A percentile compares a stretch with the other conserved stretches of the same genome.
Evolutionary conservation across 2,888 invertebrate species (phyloP).

Genomic region (Drosophila leonis): DNA sequence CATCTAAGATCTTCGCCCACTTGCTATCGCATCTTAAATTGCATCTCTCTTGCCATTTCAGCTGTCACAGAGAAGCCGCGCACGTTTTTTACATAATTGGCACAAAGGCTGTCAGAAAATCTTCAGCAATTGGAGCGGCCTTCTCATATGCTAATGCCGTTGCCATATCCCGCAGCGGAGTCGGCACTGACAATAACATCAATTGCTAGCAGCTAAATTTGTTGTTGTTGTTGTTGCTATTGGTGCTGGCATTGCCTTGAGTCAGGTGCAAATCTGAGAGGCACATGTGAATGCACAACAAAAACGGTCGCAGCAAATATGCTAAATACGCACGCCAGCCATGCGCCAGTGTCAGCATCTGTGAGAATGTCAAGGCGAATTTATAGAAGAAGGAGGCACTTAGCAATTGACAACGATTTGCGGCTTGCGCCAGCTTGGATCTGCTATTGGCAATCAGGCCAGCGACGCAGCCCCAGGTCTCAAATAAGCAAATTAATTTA

Average conservation of each 20-base stretch:
- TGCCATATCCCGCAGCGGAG: conserved; percentile 43
- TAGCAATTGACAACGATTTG: conserved; percentile 40
- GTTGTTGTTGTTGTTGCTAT: conserved; percentile 1
- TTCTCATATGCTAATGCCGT: conserved; percentile 62
- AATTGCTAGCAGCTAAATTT: conserved; percentile 4
- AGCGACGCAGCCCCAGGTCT: conserved; percentile 20
- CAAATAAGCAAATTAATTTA: conserved; percentile 70
- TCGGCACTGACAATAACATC: conserved; percentile 18
- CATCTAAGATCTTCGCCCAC: not conserved
- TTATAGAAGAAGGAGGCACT: conserved; percentile 3
- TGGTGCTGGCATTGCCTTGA: conserved; percentile 28
- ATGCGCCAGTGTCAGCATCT: conserved; percentile 18
- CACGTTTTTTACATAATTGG: conserved; percentile 53
- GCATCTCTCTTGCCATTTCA: conserved; percentile 29
- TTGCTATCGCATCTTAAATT: not conserved
- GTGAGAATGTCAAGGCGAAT: conserved; percentile 14
- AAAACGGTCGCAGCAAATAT: conserved; percentile 67
- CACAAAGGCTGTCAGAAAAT: conserved; percentile 42
- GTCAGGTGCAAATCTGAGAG: conserved; percentile 47
- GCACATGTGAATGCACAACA: conserved; percentile 53
- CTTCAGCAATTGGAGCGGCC: conserved; percentile 42
- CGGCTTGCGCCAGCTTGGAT: conserved; percentile 16
- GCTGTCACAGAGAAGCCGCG: conserved; percentile 16
- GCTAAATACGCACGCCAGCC: conserved; percentile 58
- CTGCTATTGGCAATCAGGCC: conserved; percentile 53